Evolutionary conservation across 2,888 invertebrate genomes (phyloP).

Genomic region (Steromphala cineraria): DNA sequence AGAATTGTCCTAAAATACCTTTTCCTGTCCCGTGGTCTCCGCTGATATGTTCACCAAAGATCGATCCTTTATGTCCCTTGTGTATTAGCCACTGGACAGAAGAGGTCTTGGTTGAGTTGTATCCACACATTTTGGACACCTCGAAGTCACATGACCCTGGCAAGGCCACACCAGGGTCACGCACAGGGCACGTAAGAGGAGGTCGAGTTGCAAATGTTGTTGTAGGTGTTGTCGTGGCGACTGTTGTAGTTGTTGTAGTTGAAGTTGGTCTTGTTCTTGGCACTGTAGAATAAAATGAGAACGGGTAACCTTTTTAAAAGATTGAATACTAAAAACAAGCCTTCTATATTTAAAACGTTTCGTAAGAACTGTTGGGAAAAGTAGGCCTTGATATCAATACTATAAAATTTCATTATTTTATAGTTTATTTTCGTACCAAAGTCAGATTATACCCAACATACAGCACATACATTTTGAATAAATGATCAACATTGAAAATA

Average conservation of each 20-base stretch:
- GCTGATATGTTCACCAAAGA: background rate
- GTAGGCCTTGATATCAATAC: no score
- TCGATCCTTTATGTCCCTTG: background rate
- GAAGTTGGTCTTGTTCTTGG: background rate
- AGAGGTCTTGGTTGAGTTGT: background rate
- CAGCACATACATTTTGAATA: no score
- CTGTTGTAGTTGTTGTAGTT: background rate
- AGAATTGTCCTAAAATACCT: background rate
- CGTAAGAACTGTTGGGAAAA: no score
- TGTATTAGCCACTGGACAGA: background rate
- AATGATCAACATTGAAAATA: no score
- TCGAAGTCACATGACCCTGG: constrained; percentile 1
- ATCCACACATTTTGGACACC: background rate
- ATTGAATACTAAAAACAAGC: no score
- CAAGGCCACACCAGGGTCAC: background rate
- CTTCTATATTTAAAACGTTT: no score
- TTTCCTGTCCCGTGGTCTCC: constrained; percentile 1
- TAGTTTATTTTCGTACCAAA: no score
- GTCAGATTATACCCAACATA: no score
- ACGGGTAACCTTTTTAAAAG: no score
- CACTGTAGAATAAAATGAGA: background rate
- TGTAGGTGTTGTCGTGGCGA: background rate
- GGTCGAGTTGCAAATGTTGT: no score
- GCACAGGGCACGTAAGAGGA: background rate
- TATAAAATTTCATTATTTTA: no score